phyloP scores from a whole-genome alignment of 2,797 vertebrate species.

The Chaunax sp. region DNA sequence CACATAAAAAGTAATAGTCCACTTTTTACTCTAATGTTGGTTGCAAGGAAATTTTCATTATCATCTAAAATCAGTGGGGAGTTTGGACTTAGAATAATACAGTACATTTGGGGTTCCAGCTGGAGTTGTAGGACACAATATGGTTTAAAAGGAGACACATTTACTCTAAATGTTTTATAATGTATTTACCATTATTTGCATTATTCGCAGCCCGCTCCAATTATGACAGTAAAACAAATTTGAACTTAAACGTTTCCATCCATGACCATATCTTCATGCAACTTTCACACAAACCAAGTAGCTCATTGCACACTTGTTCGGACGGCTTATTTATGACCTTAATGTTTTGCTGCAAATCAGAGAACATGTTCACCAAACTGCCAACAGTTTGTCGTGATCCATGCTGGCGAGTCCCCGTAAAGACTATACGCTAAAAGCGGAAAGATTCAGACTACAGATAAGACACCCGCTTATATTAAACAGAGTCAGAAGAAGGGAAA shows the following conservation, averaged over 20 bases:
- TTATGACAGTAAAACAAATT: conserved; percentile 1
- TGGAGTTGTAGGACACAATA: too few relatives aligned
- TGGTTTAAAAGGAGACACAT: too few relatives aligned
- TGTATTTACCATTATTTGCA: too few relatives aligned
- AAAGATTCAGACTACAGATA: conserved; percentile 4
- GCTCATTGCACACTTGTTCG: not conserved
- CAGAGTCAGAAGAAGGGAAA: conserved; percentile 10
- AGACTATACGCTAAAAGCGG: conserved; percentile 7
- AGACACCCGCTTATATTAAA: conserved; percentile 16
- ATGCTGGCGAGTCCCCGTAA: not conserved
- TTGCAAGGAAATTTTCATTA: not conserved
- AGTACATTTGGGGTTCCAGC: too few relatives aligned
- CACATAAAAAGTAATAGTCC: not conserved
- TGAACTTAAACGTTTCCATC: not conserved
- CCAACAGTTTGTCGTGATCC: not conserved
- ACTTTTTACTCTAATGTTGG: not conserved
- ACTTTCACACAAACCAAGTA: too few relatives aligned
- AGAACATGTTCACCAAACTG: not conserved
- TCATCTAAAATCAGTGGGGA: not conserved
- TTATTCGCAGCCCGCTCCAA: too few relatives aligned
- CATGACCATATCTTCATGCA: not conserved
- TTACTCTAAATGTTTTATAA: too few relatives aligned
- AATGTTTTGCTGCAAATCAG: not conserved
- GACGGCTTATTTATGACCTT: not conserved
- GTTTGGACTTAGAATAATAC: too few relatives aligned